These are phyloP conservation scores for Pantherophis alleghaniensis DNA, from an alignment of 2,797 vertebrate species.

Conservation along the genomic window DNA sequence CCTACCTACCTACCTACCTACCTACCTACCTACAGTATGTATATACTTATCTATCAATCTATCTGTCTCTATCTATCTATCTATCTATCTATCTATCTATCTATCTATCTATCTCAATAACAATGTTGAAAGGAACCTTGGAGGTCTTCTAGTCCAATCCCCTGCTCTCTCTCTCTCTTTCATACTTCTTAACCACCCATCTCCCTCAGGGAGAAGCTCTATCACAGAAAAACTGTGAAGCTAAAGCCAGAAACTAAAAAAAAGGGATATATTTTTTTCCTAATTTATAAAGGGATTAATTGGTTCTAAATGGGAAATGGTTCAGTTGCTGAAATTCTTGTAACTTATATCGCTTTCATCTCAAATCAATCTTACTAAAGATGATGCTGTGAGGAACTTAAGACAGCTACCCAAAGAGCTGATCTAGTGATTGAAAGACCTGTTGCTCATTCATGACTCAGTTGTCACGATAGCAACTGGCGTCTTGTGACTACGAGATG, in stretches of 20 bases:
- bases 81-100: no score
- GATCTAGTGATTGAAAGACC: not conserved
- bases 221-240: not conserved
- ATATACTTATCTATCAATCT: no score
- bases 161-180: not conserved
- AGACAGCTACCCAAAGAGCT: not conserved
- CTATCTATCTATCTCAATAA: not conserved
- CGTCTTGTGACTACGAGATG: not conserved
- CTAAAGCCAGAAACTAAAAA: not conserved
- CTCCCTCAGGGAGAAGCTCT: not conserved
- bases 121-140: not conserved
- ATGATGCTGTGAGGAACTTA: not conserved
- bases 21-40: no score
- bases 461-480: not conserved
- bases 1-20: no score
- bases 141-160: not conserved
- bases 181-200: not conserved
- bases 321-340: not conserved
- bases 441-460: not conserved
- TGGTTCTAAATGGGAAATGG: not conserved
- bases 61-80: no score
- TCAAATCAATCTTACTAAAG: not conserved
- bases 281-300: not conserved
- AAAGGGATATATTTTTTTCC: not conserved
- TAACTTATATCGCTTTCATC: not conserved